Evolutionary conservation across 2,113 vertebrate genomes (phyloP).

Genomic region (Verasper variegatus): DNA sequence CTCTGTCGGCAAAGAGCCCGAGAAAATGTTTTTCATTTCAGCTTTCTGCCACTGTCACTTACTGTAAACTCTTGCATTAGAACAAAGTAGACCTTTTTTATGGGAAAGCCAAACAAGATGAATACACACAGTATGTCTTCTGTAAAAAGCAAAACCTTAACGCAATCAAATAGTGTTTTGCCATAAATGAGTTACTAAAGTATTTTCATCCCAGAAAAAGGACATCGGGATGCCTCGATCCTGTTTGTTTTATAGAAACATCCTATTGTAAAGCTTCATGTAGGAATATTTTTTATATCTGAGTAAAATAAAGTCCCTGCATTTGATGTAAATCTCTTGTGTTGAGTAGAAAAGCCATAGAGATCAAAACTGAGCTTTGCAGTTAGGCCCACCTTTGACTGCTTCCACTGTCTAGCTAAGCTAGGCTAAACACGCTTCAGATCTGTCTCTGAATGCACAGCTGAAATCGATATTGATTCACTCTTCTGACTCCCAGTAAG

Average conservation of each 20-base stretch:
- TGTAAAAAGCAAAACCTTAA: conserved; percentile 10
- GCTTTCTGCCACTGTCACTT: conserved; percentile 39
- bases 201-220: not conserved
- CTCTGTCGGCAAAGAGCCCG: conserved; percentile 37
- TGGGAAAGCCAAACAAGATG: conserved; percentile 25
- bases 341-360: not conserved
- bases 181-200: not conserved
- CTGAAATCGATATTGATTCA: conserved; percentile 50
- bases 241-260: conserved; percentile 15
- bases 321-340: conserved; percentile 11
- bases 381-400: not conserved
- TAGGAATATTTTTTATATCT: not conserved
- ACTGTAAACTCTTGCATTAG: conserved; percentile 9
- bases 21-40: conserved; percentile 57
- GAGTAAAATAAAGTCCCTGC: conserved; percentile 1
- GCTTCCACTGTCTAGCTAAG: conserved; percentile 15
- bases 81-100: not conserved
- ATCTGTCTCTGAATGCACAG: conserved; percentile 21
- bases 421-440: conserved; percentile 24
- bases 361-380: conserved; percentile 12
- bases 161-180: not conserved
- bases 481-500: not conserved
- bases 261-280: conserved; percentile 3
- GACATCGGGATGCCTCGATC: not conserved
- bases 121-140: not conserved